Conservation (phyloP, 2,888 invertebrate genomes). For the Rotaria socialis region DNA sequence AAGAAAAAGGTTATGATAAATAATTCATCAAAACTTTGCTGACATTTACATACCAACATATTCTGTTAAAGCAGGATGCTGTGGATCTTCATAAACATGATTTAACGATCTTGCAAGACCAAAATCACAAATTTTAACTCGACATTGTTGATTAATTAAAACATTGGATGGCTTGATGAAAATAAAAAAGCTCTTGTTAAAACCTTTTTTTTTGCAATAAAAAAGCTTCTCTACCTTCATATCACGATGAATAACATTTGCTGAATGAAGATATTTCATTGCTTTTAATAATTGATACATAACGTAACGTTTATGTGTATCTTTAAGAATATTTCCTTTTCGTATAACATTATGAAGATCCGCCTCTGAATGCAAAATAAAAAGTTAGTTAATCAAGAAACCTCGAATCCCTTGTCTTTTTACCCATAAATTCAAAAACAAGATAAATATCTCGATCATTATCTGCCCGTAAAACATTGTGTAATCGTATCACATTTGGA, state of each 20-base stretch:
- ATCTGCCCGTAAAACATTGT: constrained; percentile 84
- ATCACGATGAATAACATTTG: constrained; percentile 91
- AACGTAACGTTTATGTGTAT: constrained; percentile 88
- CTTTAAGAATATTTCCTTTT: constrained; percentile 79
- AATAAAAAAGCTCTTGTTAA: not conserved
- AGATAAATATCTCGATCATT: constrained; percentile 95
- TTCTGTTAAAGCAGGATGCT: constrained; percentile 62
- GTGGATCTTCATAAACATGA: constrained; percentile 68
- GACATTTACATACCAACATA: constrained; percentile 30
- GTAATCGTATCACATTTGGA: constrained; percentile 85
- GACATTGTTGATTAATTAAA: constrained; percentile 82
- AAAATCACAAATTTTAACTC: constrained; percentile 89
- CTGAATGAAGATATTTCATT: constrained; percentile 90
- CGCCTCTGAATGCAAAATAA: constrained; percentile 67
- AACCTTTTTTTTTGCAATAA: not conserved
- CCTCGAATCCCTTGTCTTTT: not conserved
- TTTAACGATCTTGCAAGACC: constrained; percentile 86
- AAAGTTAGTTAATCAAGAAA: not conserved
- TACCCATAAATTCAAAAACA: constrained; percentile 92
- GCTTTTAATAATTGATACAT: constrained; percentile 95
- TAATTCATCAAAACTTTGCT: not conserved
- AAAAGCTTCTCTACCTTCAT: constrained; percentile 16
- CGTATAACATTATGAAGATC: constrained; percentile 95
- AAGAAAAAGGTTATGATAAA: not conserved
- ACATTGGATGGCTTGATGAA: constrained; percentile 75